These are phyloP conservation scores for Ceyx melanurus DNA, from an alignment of 2,113 vertebrate genomes.

Conservation along the genomic window DNA sequence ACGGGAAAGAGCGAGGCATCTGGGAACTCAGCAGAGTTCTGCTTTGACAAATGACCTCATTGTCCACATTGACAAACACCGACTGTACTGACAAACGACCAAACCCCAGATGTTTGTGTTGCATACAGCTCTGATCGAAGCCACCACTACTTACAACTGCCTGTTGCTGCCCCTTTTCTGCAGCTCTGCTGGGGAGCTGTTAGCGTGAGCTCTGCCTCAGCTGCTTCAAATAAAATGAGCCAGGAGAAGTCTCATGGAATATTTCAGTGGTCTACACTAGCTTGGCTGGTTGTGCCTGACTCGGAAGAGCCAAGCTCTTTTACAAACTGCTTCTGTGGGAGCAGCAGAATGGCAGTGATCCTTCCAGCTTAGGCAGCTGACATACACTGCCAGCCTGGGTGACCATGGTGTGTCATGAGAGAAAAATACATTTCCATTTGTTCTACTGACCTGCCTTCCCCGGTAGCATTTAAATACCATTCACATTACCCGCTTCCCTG, in stretches of 20 bases:
- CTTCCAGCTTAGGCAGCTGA: background rate
- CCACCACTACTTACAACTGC: background rate
- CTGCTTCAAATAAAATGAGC: background rate
- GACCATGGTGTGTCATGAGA: background rate
- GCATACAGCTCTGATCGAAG: background rate
- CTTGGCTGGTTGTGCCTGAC: background rate
- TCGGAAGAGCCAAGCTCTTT: background rate
- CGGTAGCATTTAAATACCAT: background rate
- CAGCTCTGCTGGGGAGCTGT: background rate
- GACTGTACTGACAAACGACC: conserved; percentile 32
- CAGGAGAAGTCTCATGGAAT: fast-evolving
- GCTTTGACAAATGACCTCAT: conserved; percentile 50
- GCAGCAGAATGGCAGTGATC: background rate
- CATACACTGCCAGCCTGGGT: background rate
- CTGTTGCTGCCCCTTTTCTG: conserved; percentile 2
- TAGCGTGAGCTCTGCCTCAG: background rate
- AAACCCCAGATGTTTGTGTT: background rate
- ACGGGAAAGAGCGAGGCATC: background rate
- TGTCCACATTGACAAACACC: conserved; percentile 18
- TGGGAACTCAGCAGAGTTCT: conserved; percentile 47
- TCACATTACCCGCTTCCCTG: background rate
- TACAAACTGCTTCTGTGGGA: background rate
- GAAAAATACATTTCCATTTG: background rate
- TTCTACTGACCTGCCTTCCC: background rate
- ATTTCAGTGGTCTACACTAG: background rate